A percentile compares a stretch with the other conserved stretches of the same genome.
Conservation (phyloP, 2,888 invertebrate genomes). For the Autographa gamma region DNA sequence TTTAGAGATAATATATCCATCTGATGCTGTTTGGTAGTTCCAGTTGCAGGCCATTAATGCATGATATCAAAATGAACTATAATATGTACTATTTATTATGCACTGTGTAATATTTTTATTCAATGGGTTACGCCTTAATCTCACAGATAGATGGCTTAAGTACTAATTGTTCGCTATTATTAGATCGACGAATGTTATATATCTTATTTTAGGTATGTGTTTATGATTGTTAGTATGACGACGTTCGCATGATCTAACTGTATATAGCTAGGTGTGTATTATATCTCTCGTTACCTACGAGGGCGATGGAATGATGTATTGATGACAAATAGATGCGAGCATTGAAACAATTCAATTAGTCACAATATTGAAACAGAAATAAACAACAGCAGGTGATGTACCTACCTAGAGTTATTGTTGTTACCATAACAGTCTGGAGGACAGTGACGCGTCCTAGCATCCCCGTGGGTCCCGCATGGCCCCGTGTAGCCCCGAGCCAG, state of each 20-base stretch:
- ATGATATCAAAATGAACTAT: no score
- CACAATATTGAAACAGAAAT: neutral
- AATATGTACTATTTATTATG: no score
- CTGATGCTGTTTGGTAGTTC: no score
- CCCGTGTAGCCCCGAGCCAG: no score
- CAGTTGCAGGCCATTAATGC: no score
- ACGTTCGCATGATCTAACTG: neutral
- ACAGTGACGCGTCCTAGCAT: no score
- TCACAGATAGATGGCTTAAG: no score
- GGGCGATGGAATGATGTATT: neutral
- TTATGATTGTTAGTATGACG: neutral
- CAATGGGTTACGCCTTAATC: neutral
- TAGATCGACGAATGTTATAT: neutral
- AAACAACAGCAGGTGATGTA: neutral
- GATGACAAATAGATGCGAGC: slow-evolving; percentile 4
- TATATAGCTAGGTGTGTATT: neutral
- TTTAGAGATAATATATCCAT: no score
- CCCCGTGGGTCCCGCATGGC: no score
- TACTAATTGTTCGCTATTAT: neutral
- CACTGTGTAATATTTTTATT: no score
- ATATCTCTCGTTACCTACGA: neutral
- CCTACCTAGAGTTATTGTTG: neutral
- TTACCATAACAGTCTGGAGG: neutral
- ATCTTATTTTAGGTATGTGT: neutral
- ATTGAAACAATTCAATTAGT: slow-evolving; percentile 2